Percentiles rank a stretch among this genome's conserved stretches.
Evolutionary conservation across 2,888 invertebrate species (phyloP).

Genomic region (Polyommatus iphigenia): DNA sequence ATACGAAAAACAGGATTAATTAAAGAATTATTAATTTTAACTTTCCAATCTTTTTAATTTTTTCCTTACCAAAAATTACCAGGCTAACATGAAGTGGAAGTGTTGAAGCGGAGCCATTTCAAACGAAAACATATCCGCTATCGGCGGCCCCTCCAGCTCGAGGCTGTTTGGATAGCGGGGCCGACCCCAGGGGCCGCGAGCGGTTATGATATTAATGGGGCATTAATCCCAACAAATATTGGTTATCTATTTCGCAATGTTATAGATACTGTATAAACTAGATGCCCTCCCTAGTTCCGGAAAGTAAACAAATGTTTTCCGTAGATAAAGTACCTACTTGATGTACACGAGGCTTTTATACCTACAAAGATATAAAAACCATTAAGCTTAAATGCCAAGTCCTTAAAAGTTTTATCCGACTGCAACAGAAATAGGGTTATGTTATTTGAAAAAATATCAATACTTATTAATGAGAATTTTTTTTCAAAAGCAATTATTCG

Average conservation of each 20-base stretch:
- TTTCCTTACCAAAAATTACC: conserved; percentile 32
- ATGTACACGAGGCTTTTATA: not conserved
- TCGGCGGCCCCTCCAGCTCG: conserved; percentile 45
- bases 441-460: no score
- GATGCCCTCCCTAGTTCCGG: not conserved
- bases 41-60: not conserved
- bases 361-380: not conserved
- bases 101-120: conserved; percentile 46
- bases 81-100: conserved; percentile 39
- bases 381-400: no score
- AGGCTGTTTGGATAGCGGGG: conserved; percentile 43
- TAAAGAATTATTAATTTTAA: not conserved
- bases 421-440: no score
- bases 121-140: conserved; percentile 48
- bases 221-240: conserved; percentile 38
- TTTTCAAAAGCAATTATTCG: no score
- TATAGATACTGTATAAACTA: conserved; percentile 21
- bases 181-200: conserved; percentile 38
- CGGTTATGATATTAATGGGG: conserved; percentile 41
- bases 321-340: not conserved
- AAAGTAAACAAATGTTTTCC: not conserved
- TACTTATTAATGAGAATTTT: no score
- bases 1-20: no score
- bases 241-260: conserved; percentile 30
- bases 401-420: not conserved